phyloP scores from a whole-genome alignment of 2,113 vertebrate species.

The Scomber colias region DNA sequence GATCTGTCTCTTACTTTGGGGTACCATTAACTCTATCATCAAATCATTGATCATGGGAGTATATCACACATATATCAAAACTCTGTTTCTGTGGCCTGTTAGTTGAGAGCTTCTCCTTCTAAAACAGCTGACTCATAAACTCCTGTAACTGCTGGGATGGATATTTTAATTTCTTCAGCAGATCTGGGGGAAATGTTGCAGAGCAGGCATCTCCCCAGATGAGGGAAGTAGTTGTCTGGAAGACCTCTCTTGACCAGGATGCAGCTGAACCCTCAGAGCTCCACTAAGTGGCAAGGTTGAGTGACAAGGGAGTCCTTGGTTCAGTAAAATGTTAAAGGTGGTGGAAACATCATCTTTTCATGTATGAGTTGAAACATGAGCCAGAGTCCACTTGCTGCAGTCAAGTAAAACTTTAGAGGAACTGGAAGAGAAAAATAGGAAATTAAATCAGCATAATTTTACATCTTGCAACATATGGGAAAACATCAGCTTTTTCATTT shows the following conservation, averaged over 20 bases:
- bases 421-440: conserved; percentile 13
- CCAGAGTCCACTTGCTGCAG: conserved; percentile 74
- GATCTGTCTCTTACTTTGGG: conserved; percentile 11
- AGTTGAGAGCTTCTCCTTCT: conserved; percentile 59
- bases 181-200: conserved; percentile 61
- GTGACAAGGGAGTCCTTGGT: conserved; percentile 72
- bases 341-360: conserved; percentile 49
- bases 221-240: conserved; percentile 81
- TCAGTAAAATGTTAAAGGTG: conserved; percentile 77
- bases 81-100: conserved; percentile 64
- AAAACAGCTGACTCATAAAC: conserved; percentile 67
- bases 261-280: conserved; percentile 60
- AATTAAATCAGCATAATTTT: conserved; percentile 18
- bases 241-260: conserved; percentile 76
- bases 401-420: conserved; percentile 45
- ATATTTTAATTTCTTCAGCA: conserved; percentile 11
- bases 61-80: conserved; percentile 63
- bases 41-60: conserved; percentile 12
- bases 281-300: conserved; percentile 70
- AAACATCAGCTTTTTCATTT: not conserved
- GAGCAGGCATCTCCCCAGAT: conserved; percentile 76
- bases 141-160: conserved; percentile 69
- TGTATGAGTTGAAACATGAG: conserved; percentile 48
- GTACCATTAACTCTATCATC: conserved; percentile 31
- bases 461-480: not conserved